Conservation (phyloP, 2,888 invertebrate species). For the Chouioia cunea region DNA sequence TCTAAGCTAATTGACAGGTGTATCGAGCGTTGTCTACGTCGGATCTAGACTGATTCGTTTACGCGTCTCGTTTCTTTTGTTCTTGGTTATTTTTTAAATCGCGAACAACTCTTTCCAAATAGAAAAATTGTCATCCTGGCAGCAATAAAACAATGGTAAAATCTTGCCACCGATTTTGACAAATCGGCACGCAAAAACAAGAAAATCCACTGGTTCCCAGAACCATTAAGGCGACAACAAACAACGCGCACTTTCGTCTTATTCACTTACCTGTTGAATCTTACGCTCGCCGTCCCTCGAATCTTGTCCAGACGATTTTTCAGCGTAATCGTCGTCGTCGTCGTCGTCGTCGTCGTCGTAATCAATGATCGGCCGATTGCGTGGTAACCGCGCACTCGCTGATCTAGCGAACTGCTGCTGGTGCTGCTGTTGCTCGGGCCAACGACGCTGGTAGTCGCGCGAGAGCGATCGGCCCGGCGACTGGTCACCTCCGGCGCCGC, state of each 20-base stretch:
- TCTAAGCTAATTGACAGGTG: too few species aligned
- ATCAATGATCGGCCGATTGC: slow-evolving; percentile 63
- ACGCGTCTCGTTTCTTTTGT: too few species aligned
- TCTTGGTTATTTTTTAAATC: too few species aligned
- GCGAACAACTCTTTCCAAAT: too few species aligned
- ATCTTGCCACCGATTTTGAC: too few species aligned
- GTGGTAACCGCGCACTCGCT: slow-evolving; percentile 84
- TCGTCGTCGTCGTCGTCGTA: slow-evolving; percentile 70
- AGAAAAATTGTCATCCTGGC: too few species aligned
- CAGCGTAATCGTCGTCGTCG: slow-evolving; percentile 68
- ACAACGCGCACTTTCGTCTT: too few species aligned
- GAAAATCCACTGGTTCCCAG: too few species aligned
- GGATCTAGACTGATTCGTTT: too few species aligned
- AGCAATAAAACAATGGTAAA: too few species aligned
- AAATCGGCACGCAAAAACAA: too few species aligned
- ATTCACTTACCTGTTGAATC: slow-evolving; percentile 72
- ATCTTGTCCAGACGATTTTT: slow-evolving; percentile 64
- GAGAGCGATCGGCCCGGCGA: slow-evolving; percentile 46
- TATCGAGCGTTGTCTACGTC: too few species aligned
- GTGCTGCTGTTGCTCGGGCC: slow-evolving; percentile 68
- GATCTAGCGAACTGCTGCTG: slow-evolving; percentile 81
- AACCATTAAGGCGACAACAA: not conserved
- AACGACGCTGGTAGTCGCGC: slow-evolving; percentile 51
- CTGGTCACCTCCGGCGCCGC: slow-evolving; percentile 55
- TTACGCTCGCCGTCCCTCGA: slow-evolving; percentile 81